Conservation (phyloP, 2,888 invertebrate genomes). For the Hydrotaea cyrtoneurina region DNA sequence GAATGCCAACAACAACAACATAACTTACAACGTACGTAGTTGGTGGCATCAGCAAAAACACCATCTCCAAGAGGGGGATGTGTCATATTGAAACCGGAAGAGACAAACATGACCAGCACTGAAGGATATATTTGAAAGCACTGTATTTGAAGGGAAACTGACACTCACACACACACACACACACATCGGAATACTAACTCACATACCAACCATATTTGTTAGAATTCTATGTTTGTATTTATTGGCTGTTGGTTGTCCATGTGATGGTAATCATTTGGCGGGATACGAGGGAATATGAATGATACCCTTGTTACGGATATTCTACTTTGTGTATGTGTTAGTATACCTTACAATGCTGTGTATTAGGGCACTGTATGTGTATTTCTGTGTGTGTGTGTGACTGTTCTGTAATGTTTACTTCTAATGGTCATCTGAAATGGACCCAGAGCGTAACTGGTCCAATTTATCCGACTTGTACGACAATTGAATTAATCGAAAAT, state of each 20-base stretch:
- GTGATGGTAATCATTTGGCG: too few relatives aligned
- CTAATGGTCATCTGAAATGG: not conserved
- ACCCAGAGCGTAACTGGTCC: too few relatives aligned
- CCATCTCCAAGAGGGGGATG: not conserved
- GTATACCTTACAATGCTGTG: not conserved
- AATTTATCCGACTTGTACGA: not conserved
- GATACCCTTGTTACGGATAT: too few relatives aligned
- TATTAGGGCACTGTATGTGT: not conserved
- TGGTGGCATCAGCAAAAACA: slow-evolving; percentile 5
- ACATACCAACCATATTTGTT: not conserved
- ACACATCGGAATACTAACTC: not conserved
- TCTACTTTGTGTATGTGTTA: too few relatives aligned
- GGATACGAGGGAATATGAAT: too few relatives aligned
- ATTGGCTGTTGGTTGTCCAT: too few relatives aligned
- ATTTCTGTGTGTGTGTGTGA: not conserved
- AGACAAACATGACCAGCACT: not conserved
- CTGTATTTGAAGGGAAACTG: not conserved
- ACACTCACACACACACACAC: not conserved
- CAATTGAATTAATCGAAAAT: slow-evolving; percentile 3
- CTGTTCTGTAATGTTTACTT: not conserved
- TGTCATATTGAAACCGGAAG: not conserved
- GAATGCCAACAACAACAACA: not conserved
- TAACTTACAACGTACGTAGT: not conserved
- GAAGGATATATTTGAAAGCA: not conserved
- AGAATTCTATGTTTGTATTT: not conserved